Percentiles rank a stretch among this genome's conserved stretches.
These are phyloP conservation scores for Lasius platythorax DNA, from an alignment of 2,888 invertebrate species.

Conservation along the genomic window DNA sequence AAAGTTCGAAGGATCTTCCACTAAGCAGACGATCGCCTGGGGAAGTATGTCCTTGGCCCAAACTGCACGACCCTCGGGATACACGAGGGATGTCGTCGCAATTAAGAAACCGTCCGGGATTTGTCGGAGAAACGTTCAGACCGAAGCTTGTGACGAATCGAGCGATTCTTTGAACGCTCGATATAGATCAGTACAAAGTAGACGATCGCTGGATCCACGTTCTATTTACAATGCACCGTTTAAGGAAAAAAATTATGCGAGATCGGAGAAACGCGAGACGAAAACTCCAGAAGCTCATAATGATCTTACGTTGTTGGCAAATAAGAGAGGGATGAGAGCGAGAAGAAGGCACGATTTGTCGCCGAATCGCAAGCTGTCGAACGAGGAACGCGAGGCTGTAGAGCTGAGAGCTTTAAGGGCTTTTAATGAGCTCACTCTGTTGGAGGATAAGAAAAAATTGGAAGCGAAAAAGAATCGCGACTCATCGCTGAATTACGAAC, in stretches of 20 bases:
- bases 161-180: not conserved
- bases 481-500: not conserved
- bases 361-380: not conserved
- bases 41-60: slow-evolving; percentile 52
- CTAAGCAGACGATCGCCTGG: slow-evolving; percentile 15
- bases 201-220: not conserved
- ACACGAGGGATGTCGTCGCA: not conserved
- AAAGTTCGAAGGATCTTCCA: not conserved
- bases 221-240: not conserved
- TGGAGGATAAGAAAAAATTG: slow-evolving; percentile 69
- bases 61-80: slow-evolving; percentile 43
- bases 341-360: slow-evolving; percentile 35
- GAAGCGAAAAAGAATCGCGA: slow-evolving; percentile 54
- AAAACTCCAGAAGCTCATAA: slow-evolving; percentile 71
- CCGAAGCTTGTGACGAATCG: not conserved
- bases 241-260: slow-evolving; percentile 25
- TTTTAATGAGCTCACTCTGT: slow-evolving; percentile 68
- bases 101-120: slow-evolving; percentile 34
- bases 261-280: slow-evolving; percentile 60
- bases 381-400: slow-evolving; percentile 52
- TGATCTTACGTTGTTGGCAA: slow-evolving; percentile 68
- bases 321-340: slow-evolving; percentile 68
- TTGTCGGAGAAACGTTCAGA: slow-evolving; percentile 38
- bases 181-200: not conserved
- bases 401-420: slow-evolving; percentile 66